Evolutionary conservation across 2,113 vertebrate species (phyloP), one percentile per base, ranked within the genome.

Genomic region (Onychorhynchus coronatus): DNA sequence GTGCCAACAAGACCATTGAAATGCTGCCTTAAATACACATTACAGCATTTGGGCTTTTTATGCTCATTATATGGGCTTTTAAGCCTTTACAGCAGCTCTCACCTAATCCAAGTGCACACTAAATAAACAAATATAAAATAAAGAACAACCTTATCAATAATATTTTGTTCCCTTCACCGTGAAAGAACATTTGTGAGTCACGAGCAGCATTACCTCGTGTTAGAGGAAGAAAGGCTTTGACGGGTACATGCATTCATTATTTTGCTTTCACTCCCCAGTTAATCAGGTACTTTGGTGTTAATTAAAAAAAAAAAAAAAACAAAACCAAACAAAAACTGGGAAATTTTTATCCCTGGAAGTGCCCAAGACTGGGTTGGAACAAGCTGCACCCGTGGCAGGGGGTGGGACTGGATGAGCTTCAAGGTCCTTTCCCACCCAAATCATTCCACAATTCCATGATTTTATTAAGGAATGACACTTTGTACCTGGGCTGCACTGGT

Each of bases 401-500:
- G 37, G 15, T 39, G 61, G 37, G 11, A 41, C 11, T 27, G 14
- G 41, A 37, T 7, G 25, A 37, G 1, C 5, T 35, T 37, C 7
- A 9, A n/a, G 27, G 27, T 37, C 6, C 12, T 31, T 59, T 41
- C 42, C 53, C 27, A 28, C 18, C 24, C 18, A 58, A 46, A 58
- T 3, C 24, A 22, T 53, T 42, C 35, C 46, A 17, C 1, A 50
- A 53, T 65, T 46, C 44, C 47, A 17, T 2, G 63, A 53, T 65
- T 46, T 72, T n/a, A 65, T 55, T 22, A 41, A 88, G 8, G 25
- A 19, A 8, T 6, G 8, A 23, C 61, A 70, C 25, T 58, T 27
- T 49, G 71, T 98, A 99, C 99, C 99, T 99, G 99, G 98, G 91
- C 98, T 98, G 97, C 99, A 99, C 63, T 97, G 98, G 83, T 98